phyloP scores from a whole-genome alignment of 2,797 vertebrate genomes.

The Benthosema pterotum region DNA sequence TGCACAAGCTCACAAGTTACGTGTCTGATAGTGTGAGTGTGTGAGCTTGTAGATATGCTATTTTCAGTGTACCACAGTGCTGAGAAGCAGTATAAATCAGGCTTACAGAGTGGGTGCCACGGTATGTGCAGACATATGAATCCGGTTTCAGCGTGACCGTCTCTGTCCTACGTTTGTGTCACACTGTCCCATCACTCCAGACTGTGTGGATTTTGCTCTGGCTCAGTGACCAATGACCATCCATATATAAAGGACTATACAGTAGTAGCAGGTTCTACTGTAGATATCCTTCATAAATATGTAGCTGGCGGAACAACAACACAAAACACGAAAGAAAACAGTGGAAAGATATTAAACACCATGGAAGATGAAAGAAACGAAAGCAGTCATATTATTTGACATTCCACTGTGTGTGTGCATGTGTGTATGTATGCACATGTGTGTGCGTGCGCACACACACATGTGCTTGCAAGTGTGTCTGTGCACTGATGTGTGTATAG shows the following conservation, averaged over 20 bases:
- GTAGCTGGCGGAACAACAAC: neutral
- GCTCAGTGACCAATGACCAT: neutral
- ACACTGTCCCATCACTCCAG: neutral
- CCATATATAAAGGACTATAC: no score
- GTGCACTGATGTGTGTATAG: neutral
- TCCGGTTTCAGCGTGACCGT: constrained; percentile 6
- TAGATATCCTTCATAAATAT: neutral
- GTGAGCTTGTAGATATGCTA: no score
- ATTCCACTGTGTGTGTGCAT: neutral
- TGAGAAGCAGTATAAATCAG: no score
- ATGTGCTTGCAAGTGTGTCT: neutral
- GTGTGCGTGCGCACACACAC: no score
- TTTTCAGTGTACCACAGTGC: no score
- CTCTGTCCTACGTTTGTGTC: neutral
- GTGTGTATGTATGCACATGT: neutral
- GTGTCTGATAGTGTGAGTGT: no score
- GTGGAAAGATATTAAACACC: no score
- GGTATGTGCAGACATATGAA: neutral
- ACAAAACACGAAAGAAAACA: neutral
- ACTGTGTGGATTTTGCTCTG: neutral
- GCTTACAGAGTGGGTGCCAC: neutral
- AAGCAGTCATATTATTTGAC: no score
- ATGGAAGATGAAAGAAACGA: no score
- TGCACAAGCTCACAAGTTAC: no score
- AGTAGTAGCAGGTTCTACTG: no score